Percentiles rank a stretch among this genome's conserved stretches.
These are phyloP conservation scores for Leptinotarsa defecta DNA, from an alignment of 1,140 invertebrate species.

Conservation along the genomic window DNA sequence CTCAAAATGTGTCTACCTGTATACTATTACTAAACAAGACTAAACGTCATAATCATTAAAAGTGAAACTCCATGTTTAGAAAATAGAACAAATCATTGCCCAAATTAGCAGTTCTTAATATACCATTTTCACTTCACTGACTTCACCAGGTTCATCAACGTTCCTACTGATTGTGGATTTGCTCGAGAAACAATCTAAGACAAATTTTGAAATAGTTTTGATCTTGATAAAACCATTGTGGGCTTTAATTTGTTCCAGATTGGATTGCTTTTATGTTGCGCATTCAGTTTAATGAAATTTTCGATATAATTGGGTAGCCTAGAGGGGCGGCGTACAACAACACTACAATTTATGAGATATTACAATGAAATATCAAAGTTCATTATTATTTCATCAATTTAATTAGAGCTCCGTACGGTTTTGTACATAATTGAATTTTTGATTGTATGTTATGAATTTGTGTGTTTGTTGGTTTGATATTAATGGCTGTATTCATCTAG, in stretches of 20 bases:
- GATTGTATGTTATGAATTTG: too few relatives aligned
- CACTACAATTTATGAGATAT: constrained; percentile 1
- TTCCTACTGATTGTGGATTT: neutral
- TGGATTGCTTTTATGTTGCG: constrained; percentile 5
- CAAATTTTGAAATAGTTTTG: neutral
- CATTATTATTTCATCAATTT: constrained; percentile 4
- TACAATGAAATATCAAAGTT: neutral
- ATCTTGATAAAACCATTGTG: neutral
- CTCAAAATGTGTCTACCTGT: too few relatives aligned
- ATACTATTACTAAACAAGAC: too few relatives aligned
- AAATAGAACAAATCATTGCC: too few relatives aligned
- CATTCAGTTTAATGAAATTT: constrained; percentile 1
- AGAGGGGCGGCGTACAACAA: neutral
- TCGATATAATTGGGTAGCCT: neutral
- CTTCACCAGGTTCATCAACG: neutral
- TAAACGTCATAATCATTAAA: too few relatives aligned
- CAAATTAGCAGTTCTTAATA: too few relatives aligned
- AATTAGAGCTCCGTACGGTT: neutral
- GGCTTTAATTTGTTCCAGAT: neutral
- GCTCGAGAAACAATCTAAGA: neutral
- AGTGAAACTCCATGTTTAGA: too few relatives aligned
- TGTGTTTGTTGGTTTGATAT: too few relatives aligned
- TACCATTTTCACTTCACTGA: neutral
- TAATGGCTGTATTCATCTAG: too few relatives aligned
- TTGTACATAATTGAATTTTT: too few relatives aligned